Evolutionary conservation across 2,888 invertebrate species (phyloP), one percentile per base, ranked within the genome.

Genomic region (Ectemnius continuus): DNA sequence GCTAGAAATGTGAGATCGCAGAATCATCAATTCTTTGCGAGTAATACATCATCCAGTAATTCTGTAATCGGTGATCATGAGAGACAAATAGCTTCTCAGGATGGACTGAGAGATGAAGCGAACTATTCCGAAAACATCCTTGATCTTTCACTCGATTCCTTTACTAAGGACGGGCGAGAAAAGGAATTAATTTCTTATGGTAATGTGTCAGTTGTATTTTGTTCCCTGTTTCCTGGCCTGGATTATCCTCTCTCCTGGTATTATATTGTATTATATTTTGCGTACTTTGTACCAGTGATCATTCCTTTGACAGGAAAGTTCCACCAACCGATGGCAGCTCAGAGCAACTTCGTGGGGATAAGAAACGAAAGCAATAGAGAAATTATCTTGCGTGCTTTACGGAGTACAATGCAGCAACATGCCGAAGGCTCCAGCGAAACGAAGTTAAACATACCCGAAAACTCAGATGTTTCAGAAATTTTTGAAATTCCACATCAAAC

Each of bases 321-420:
- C 6, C 61, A 8, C 4, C 61, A 64, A 16, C 57, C 62, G 13
- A 61, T 20, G 8, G 8, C 23, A 23, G 6, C 18, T 2, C 28
- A 56, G n/a, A 46, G 48, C n/a, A 48, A 61, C 8, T n/a, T n/a
- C 1, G 18, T n/a, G n/a, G 16, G 48, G 2, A 14, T 26, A 16
- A 69, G 63, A n/a, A 60, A 28, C 8, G 56, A 67, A 36, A 60
- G 5, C 4, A 71, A 18, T 14, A 60, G 63, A 1, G 74, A 78
- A 4, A 68, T 70, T 36, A 46, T 74, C 26, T 58, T 77, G 16
- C 66, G 69, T 28, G 28, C 71, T 1, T 13, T 78, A 11, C 65
- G 47, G 6, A 70, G 3, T 36, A 57, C 76, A 0, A 48, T 73
- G 2, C 75, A 71, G 45, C 66, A 52, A 8, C 20, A n/a, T 0